phyloP scores from a whole-genome alignment of 2,888 invertebrate species.

The Rhodophaea formosa region DNA sequence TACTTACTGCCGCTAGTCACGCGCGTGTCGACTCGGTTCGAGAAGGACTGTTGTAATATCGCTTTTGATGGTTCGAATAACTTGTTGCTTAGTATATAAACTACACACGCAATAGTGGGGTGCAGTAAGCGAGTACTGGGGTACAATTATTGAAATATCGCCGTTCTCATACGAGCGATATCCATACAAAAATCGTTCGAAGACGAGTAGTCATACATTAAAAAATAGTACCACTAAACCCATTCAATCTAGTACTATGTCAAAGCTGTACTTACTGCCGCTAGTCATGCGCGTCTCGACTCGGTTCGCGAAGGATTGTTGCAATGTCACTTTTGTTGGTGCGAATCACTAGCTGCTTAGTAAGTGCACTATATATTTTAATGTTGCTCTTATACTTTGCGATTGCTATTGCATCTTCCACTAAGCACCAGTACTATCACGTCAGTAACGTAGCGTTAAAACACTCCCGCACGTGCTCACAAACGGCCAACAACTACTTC shows the following conservation, averaged over 20 bases:
- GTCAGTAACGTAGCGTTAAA: not conserved
- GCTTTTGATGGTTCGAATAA: not conserved
- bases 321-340: not conserved
- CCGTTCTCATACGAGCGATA: no score
- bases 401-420: no score
- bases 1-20: conserved; percentile 53
- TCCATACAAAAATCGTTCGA: no score
- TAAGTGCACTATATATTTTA: no score
- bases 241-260: conserved; percentile 40
- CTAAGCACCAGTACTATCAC: not conserved
- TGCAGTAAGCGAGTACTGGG: conserved; percentile 3
- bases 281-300: conserved; percentile 49
- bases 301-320: conserved; percentile 23
- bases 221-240: no score
- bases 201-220: no score
- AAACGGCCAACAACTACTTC: conserved; percentile 46
- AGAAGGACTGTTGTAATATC: conserved; percentile 1
- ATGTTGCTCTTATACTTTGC: no score
- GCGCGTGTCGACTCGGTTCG: conserved; percentile 38
- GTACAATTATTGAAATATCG: no score
- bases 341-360: not conserved
- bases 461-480: conserved; percentile 41
- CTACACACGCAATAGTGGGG: not conserved
- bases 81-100: not conserved
- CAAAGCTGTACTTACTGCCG: conserved; percentile 54